phyloP scores from a whole-genome alignment of 2,113 vertebrate species.

The Cyprichromis sp. region DNA sequence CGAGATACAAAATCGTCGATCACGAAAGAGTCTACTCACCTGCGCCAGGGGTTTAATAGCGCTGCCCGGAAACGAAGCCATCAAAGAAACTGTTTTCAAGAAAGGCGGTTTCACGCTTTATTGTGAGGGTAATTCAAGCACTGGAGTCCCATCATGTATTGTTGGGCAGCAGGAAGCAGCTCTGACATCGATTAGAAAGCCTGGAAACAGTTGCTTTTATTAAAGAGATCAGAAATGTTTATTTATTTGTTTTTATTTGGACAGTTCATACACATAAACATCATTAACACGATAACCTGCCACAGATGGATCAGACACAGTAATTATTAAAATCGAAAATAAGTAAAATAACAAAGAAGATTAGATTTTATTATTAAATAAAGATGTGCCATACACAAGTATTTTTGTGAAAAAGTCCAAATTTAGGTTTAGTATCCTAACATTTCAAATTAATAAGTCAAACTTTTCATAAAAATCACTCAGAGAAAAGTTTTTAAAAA shows the following conservation, averaged over 20 bases:
- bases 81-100: fast-evolving
- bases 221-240: background rate
- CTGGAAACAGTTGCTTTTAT: background rate
- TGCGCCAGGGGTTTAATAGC: background rate
- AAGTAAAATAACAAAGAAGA: background rate
- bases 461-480: background rate
- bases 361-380: background rate
- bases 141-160: background rate
- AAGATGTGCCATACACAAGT: background rate
- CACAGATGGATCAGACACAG: background rate
- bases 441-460: background rate
- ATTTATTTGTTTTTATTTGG: background rate
- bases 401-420: background rate
- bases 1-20: background rate
- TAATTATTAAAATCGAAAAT: background rate
- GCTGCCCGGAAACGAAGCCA: background rate
- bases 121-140: background rate
- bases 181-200: background rate
- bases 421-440: background rate
- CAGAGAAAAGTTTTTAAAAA: background rate
- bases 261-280: background rate
- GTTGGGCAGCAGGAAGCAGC: background rate
- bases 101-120: background rate
- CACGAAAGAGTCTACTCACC: background rate
- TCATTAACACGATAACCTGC: background rate